Base-by-base conservation (phyloP, 1,140 invertebrate genomes). In the Drosophila truncata region DNA sequence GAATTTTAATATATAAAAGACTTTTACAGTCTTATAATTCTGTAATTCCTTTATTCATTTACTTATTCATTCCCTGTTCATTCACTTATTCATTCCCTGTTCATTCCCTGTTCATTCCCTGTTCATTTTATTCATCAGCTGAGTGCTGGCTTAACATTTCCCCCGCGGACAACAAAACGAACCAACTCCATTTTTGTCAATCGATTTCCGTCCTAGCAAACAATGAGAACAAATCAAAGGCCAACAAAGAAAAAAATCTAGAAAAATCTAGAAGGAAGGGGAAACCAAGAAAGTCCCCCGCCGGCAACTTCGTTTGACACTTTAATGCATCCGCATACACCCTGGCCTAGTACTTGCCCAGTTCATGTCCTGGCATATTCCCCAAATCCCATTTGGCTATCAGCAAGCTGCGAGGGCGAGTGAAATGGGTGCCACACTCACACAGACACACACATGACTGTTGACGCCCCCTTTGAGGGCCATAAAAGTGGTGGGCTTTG, bases 331-430 rank as follows among this genome's bases (percentile, higher is more conserved):
- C 29, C 71, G 52, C 35, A 25, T 55, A 10, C 49, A n/a, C 59
- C 14, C 13, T 35, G 33, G 10, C 33, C 33, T 35, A 16, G 14
- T 41, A 8, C n/a, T 33, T 46, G 35, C 72, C 47, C 44, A 46
- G 62, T 61, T 58, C 63, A 27, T 67, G 63, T 57, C 64, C 55
- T 18, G 58, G 50, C 62, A 66, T 78, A 87, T 80, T 87, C 84
- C 84, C 84, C 80, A 81, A 90, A 78, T 88, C 84, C 84, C 84
- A 75, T 80, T 88, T 74, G 84, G 84, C 84, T 84, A 88, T 88
- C 84, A 88, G 80, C 84, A 83, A 37, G 50, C 50, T 11, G 42
- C 3, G 20, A 4, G 14, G 14, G 23, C 2, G 23, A n/a, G 10
- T 33, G 49, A 20, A 18, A 7, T 18, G 25, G 47, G n/a, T 7